Percentiles rank a stretch among this genome's conserved stretches.
phyloP scores from a whole-genome alignment of 2,888 invertebrate species.

The Rhingia rostrata region DNA sequence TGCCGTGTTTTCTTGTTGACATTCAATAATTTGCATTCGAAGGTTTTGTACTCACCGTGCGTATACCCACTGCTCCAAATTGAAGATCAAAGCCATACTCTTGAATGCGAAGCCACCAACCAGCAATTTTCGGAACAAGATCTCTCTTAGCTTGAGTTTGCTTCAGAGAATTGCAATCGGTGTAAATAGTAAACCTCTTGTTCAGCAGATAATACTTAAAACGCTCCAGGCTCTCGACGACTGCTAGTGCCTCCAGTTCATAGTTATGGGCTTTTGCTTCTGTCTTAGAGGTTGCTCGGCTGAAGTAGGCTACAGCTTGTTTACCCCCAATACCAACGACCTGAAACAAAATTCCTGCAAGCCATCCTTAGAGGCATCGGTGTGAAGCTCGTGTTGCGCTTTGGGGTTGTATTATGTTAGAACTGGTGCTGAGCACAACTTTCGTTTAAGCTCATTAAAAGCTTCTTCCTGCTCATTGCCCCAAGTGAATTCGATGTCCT shows the following conservation, averaged over 20 bases:
- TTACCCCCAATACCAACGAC: not conserved
- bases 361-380: slow-evolving; percentile 29
- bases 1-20: too few species aligned
- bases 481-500: slow-evolving; percentile 1
- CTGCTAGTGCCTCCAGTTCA: not conserved
- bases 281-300: not conserved
- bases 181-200: slow-evolving; percentile 10
- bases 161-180: not conserved
- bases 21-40: too few species aligned
- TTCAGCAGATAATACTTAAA: slow-evolving; percentile 1
- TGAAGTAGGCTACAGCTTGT: not conserved
- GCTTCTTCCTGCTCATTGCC: slow-evolving; percentile 5
- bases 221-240: not conserved
- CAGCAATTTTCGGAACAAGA: not conserved
- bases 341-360: not conserved
- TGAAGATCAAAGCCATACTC: not conserved
- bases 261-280: not conserved
- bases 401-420: slow-evolving; percentile 12
- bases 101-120: slow-evolving; percentile 14
- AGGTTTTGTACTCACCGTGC: too few species aligned
- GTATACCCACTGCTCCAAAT: too few species aligned
- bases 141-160: slow-evolving; percentile 11
- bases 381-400: slow-evolving; percentile 32
- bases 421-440: slow-evolving; percentile 8
- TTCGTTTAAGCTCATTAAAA: slow-evolving; percentile 6